Percentiles rank a stretch among this genome's conserved stretches.
These are phyloP conservation scores for Iguana delicatissima DNA, from an alignment of 2,797 vertebrate species.

Conservation along the genomic window DNA sequence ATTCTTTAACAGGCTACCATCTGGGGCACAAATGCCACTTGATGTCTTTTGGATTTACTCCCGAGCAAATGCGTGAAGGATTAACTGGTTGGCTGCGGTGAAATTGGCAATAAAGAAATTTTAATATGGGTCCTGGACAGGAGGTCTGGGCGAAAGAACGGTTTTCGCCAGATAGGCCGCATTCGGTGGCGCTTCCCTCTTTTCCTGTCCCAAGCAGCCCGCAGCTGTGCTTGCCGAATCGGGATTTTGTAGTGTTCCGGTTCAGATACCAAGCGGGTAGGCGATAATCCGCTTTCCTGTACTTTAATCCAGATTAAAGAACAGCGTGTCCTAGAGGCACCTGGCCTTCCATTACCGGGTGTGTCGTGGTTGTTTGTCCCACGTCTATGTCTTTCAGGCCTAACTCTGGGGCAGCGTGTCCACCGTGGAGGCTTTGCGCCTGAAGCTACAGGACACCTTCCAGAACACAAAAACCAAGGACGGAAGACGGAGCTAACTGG, in stretches of 20 bases:
- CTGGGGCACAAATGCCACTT: neutral
- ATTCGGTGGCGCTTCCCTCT: neutral
- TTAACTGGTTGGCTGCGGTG: neutral
- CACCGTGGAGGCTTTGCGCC: neutral
- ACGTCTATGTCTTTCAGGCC: neutral
- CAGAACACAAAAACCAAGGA: neutral
- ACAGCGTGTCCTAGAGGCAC: conserved; percentile 16
- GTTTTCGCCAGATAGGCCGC: neutral
- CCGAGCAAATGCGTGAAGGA: neutral
- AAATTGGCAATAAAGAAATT: neutral
- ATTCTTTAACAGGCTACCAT: conserved; percentile 10
- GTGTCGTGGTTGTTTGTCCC: neutral
- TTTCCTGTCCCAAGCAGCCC: neutral
- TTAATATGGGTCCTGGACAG: neutral
- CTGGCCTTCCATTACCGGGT: conserved; percentile 22
- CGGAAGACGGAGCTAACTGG: neutral
- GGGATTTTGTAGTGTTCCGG: neutral
- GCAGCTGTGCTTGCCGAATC: conserved; percentile 9
- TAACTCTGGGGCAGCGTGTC: neutral
- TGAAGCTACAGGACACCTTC: neutral
- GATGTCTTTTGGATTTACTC: neutral
- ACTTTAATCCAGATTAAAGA: conserved; percentile 34
- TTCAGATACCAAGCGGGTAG: conserved; percentile 29
- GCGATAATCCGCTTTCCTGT: conserved; percentile 31
- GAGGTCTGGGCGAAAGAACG: neutral